Percentiles rank a stretch among this genome's conserved stretches.
Conservation (phyloP, 2,888 invertebrate genomes). For the Plagodis dolabraria region DNA sequence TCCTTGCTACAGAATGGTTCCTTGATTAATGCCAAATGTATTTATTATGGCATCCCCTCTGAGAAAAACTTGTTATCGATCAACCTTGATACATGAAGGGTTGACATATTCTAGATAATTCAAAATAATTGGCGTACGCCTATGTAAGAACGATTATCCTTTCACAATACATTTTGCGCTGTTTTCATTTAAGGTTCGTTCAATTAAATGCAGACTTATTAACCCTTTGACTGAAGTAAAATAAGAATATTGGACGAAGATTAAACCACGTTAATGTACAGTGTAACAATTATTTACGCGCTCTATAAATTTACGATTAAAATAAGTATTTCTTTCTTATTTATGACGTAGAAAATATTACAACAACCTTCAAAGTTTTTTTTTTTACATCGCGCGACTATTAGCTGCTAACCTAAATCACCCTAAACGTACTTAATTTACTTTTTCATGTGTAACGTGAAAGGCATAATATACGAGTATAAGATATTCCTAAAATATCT, state of each 20-base stretch:
- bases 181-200: too few relatives aligned
- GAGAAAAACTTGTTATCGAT: slow-evolving; percentile 46
- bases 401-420: neutral
- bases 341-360: neutral
- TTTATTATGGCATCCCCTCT: slow-evolving; percentile 39
- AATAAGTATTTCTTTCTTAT: neutral
- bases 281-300: too few relatives aligned
- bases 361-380: slow-evolving; percentile 3
- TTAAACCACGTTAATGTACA: too few relatives aligned
- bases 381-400: neutral
- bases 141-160: too few relatives aligned
- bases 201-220: too few relatives aligned
- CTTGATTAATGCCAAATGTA: slow-evolving; percentile 18
- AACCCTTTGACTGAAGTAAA: too few relatives aligned
- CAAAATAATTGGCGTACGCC: neutral
- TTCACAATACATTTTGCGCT: too few relatives aligned
- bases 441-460: neutral
- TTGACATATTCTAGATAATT: slow-evolving; percentile 25
- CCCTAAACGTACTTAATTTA: neutral
- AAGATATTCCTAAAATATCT: too few relatives aligned
- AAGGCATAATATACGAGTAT: too few relatives aligned
- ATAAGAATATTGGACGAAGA: too few relatives aligned
- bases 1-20: slow-evolving; percentile 24
- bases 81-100: slow-evolving; percentile 51
- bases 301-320: neutral